Base-by-base conservation (phyloP, 1,140 invertebrate species). In the Adoxophyes honmai region DNA sequence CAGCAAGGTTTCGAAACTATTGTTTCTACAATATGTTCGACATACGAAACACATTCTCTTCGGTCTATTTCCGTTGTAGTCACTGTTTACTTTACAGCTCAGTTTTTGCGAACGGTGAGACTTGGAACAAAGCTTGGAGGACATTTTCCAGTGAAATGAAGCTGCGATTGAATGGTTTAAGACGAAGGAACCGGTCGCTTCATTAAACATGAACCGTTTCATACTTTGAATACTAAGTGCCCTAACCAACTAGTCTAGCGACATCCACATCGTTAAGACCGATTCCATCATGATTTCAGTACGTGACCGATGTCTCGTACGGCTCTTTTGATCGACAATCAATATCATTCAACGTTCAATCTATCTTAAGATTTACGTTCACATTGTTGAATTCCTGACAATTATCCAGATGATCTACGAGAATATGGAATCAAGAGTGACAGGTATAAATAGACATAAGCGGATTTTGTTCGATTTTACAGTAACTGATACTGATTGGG, bases 301-400 rank as follows among this genome's bases (percentile, higher is more conserved):
- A 66, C 59, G 57, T 68, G 52, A 70, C 72, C 48, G 62, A 73
- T 67, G 66, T 71, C 62, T 75, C 44, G 52, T 60, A 61, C 71
- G 72, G 68, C 62, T 57, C 67, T 68, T 82, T 81, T 81, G 78
- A 86, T 80, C 67, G 58, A 48, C 67, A 71, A 79, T 80, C 74
- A 79, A 79, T 79, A 73, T 66, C 57, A 65, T 75, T 68, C 66
- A 69, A 57, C 55, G 55, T 59, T 70, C 68, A 73, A 83, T 83
- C 78, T 68, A 86, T 76, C 66, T 68, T 62, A 66, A 70, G 79
- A 86, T 84, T 82, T 78, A 86, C 66, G 68, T 67, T 61, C 61
- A 59, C 62, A 77, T 83, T 85, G 73, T 82, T 79, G 59, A 48
- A 73, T 74, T 68, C 67, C 53, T 54, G 55, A 61, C 64, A 75